A percentile compares a stretch with the other conserved stretches of the same genome.
Evolutionary conservation across 2,797 vertebrate genomes (phyloP).

Genomic region (Artibeus lituratus): DNA sequence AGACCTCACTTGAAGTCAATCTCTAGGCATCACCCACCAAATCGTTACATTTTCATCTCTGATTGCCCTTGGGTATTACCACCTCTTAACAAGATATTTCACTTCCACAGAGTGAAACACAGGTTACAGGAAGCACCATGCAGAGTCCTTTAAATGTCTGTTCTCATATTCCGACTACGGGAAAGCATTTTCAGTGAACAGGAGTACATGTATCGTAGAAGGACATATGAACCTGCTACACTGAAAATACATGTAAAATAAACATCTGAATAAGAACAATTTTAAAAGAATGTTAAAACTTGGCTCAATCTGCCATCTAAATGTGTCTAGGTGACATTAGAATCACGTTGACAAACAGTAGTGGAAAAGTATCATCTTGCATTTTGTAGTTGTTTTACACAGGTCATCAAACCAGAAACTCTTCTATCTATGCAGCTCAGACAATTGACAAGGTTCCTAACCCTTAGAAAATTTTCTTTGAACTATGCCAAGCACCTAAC

Average conservation of each 20-base stretch:
- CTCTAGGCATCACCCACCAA: constrained; percentile 66
- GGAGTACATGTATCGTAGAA: neutral
- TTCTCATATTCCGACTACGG: neutral
- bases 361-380: neutral
- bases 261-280: neutral
- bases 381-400: neutral
- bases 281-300: neutral
- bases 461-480: neutral
- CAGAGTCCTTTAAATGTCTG: neutral
- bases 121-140: neutral
- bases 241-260: constrained; percentile 16
- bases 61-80: constrained; percentile 64
- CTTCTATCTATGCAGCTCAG: neutral
- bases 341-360: neutral
- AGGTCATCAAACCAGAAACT: neutral
- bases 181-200: neutral
- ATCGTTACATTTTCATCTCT: constrained; percentile 64
- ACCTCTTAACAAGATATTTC: constrained; percentile 75
- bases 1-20: constrained; percentile 62
- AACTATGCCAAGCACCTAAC: neutral
- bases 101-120: constrained; percentile 54
- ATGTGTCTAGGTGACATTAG: neutral
- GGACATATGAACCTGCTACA: neutral
- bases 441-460: neutral
- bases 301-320: neutral